Percentiles rank a stretch among this genome's conserved stretches.
These are phyloP conservation scores for Lophius piscatorius DNA, from an alignment of 2,113 vertebrate genomes.

Conservation along the genomic window DNA sequence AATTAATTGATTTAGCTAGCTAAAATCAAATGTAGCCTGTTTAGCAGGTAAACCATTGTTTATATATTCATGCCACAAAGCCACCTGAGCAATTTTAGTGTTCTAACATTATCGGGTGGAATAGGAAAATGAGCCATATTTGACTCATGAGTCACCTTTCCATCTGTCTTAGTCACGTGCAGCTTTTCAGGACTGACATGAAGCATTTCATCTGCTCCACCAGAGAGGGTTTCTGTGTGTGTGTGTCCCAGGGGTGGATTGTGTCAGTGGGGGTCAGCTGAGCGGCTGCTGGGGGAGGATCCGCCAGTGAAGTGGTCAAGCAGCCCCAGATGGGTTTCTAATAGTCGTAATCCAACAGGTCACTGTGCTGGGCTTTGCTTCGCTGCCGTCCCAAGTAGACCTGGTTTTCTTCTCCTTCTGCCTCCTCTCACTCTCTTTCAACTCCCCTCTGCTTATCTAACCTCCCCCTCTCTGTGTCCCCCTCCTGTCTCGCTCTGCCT, in stretches of 20 bases:
- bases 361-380: constrained; percentile 49
- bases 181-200: constrained; percentile 51
- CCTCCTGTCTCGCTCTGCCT: constrained; percentile 62
- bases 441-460: constrained; percentile 71
- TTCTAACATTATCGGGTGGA: constrained; percentile 6
- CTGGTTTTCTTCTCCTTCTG: constrained; percentile 62
- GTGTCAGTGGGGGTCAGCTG: constrained; percentile 59
- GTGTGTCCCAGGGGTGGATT: constrained; percentile 49
- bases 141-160: constrained; percentile 44
- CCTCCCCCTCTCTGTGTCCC: constrained; percentile 38
- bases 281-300: constrained; percentile 73
- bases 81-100: background rate
- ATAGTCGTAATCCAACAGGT: constrained; percentile 80
- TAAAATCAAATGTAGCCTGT: too few species aligned
- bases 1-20: too few species aligned
- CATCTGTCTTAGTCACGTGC: constrained; percentile 52
- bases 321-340: constrained; percentile 79
- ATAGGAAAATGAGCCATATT: constrained; percentile 37
- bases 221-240: constrained; percentile 24
- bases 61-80: background rate
- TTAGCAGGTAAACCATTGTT: too few species aligned
- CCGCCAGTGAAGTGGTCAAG: constrained; percentile 73
- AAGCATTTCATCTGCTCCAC: constrained; percentile 50
- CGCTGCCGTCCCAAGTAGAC: constrained; percentile 30
- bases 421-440: constrained; percentile 62